These are phyloP conservation scores for Cheilosia impressa DNA, from an alignment of 2,888 invertebrate species.

Conservation along the genomic window DNA sequence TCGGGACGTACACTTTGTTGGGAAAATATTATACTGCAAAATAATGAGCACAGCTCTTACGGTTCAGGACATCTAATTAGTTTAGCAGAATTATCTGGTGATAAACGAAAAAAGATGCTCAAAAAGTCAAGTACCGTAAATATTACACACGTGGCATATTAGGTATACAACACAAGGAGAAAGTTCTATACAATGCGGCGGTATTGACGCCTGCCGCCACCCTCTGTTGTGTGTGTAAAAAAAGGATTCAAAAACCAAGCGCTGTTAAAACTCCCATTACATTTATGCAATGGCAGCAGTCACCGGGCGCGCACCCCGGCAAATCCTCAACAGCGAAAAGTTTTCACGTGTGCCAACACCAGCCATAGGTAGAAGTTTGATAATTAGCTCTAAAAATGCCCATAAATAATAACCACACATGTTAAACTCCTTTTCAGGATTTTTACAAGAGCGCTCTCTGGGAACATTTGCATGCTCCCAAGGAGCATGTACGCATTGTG, in stretches of 20 bases:
- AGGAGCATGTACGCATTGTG: slow-evolving; percentile 61
- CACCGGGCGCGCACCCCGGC: slow-evolving; percentile 52
- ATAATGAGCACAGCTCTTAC: slow-evolving; percentile 53
- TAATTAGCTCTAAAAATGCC: slow-evolving; percentile 82
- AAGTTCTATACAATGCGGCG: slow-evolving; percentile 57
- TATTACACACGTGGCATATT: slow-evolving; percentile 77
- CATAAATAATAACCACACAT: slow-evolving; percentile 82
- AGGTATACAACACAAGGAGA: slow-evolving; percentile 40
- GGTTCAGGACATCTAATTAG: slow-evolving; percentile 64
- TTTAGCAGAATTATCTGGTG: slow-evolving; percentile 61
- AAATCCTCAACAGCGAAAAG: slow-evolving; percentile 78
- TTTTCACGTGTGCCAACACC: slow-evolving; percentile 72
- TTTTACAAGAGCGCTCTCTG: slow-evolving; percentile 62
- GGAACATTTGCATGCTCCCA: slow-evolving; percentile 70
- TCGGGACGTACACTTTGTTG: slow-evolving; percentile 45
- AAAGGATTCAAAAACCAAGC: slow-evolving; percentile 40
- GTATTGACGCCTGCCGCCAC: slow-evolving; percentile 26
- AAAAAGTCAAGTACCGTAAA: slow-evolving; percentile 82
- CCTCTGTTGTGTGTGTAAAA: slow-evolving; percentile 9
- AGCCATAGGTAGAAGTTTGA: slow-evolving; percentile 76
- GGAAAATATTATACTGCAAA: slow-evolving; percentile 39
- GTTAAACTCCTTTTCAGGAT: slow-evolving; percentile 76
- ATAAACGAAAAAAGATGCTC: slow-evolving; percentile 61
- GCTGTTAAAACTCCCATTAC: slow-evolving; percentile 64
- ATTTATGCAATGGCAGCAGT: slow-evolving; percentile 54